Conservation (phyloP, 2,888 invertebrate species). For the Tetragonisca angustula region DNA sequence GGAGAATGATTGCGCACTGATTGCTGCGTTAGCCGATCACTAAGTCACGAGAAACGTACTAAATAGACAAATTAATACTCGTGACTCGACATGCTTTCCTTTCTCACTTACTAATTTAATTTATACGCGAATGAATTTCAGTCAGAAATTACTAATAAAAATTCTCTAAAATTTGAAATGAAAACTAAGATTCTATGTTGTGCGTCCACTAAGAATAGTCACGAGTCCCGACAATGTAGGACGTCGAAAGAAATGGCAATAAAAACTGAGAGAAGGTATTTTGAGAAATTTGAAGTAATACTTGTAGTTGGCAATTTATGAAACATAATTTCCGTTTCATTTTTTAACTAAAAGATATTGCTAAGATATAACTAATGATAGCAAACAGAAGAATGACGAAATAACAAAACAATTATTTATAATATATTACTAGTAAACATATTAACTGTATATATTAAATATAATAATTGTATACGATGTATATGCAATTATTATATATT, state of each 20-base stretch:
- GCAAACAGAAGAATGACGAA: not conserved
- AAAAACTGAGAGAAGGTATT: not conserved
- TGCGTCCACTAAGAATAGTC: constrained; percentile 8
- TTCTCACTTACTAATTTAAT: constrained; percentile 34
- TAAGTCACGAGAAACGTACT: constrained; percentile 12
- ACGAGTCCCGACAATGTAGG: constrained; percentile 2
- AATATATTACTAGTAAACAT: too few relatives aligned
- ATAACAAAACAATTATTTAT: too few relatives aligned
- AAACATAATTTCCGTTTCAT: not conserved
- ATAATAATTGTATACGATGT: too few relatives aligned
- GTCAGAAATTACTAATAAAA: not conserved
- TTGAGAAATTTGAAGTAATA: not conserved
- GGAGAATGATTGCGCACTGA: not conserved
- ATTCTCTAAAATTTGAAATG: not conserved
- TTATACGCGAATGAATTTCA: not conserved
- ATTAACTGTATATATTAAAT: too few relatives aligned
- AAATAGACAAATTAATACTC: not conserved
- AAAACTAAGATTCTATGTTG: not conserved
- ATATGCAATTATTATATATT: not conserved
- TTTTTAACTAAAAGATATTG: not conserved
- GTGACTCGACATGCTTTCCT: constrained; percentile 29
- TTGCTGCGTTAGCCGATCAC: constrained; percentile 26
- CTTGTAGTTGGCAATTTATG: not conserved
- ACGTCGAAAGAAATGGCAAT: not conserved
- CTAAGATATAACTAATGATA: too few relatives aligned